Base-by-base conservation (phyloP, 2,888 invertebrate species). In the Callimorpha dominula region DNA sequence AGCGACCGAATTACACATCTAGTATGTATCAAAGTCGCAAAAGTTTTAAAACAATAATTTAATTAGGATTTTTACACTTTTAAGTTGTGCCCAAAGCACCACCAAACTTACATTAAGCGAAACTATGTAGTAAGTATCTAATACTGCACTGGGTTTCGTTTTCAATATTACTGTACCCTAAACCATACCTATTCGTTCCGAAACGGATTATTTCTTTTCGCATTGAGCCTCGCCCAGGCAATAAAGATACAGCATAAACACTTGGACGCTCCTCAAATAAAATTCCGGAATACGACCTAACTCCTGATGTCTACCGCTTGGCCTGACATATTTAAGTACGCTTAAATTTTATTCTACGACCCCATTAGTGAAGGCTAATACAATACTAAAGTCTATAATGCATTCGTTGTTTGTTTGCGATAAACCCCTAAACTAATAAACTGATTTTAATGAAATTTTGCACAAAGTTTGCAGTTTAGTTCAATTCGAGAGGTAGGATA, bases 181-280 rank as follows among this genome's bases (percentile, higher is more conserved):
- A 67, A 72, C 65, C 57, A 65, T 57, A 65, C 14, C 67, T 54
- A 82, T 75, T 74, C 64, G 68, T 64, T 42, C 43, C 31, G 71
- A 71, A 76, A 65, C 64, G 71, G 71, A 81, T 78, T 81, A 76
- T 81, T 66, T 71, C 43, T 73, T 15, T 65, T 74, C 74, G n/a
- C 50, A 68, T 76, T 74, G 69, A 72, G 79, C 66, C 74, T 75
- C 70, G 60, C 79, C 78, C 65, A 62, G 66, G 76, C 70, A 69
- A 75, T 83, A 83, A 83, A 86, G 67, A 77, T 70, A 65, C 65
- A 52, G 43, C 64, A 74, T 73, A 75, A 79, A 75, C 74, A 74
- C 63, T 54, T 60, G 71, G 67, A 64, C 63, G 67, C n/a, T 70
- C 43, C 64, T 72, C 49, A 67, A 71, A 76, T 72, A 76, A 78